Conservation (phyloP, 2,888 invertebrate genomes). For the Mimas tiliae region DNA sequence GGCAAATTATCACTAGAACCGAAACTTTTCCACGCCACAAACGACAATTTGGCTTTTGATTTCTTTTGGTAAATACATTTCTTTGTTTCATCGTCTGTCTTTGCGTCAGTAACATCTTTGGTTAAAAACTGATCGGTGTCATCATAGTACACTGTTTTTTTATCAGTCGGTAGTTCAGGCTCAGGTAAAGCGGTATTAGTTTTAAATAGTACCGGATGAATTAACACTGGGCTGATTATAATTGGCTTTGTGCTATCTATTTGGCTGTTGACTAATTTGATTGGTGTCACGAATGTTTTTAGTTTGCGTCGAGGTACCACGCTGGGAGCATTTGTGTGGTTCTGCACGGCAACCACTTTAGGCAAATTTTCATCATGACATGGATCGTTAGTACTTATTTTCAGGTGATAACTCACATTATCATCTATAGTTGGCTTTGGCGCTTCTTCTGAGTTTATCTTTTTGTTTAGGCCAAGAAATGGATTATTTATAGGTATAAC, state of each 20-base stretch:
- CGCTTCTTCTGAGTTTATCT: constrained; percentile 32
- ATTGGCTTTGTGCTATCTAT: constrained; percentile 59
- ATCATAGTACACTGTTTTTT: constrained; percentile 68
- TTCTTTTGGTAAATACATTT: constrained; percentile 67
- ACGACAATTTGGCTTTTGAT: constrained; percentile 60
- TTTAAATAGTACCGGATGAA: constrained; percentile 68
- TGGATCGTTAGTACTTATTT: constrained; percentile 71
- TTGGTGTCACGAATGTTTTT: constrained; percentile 62
- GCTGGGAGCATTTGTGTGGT: constrained; percentile 39
- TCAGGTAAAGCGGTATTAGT: constrained; percentile 38
- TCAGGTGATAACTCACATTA: constrained; percentile 73
- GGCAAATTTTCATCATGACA: constrained; percentile 42
- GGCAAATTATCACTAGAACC: constrained; percentile 54
- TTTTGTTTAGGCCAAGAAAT: constrained; percentile 35
- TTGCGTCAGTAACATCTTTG: constrained; percentile 39
- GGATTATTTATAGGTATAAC: constrained; percentile 36
- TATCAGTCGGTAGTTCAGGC: constrained; percentile 46
- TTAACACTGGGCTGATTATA: constrained; percentile 71
- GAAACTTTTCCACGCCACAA: constrained; percentile 58
- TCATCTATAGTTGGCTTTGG: constrained; percentile 52
- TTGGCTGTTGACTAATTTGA: constrained; percentile 58
- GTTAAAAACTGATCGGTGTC: constrained; percentile 69
- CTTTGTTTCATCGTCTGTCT: constrained; percentile 45
- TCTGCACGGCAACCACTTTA: constrained; percentile 40
- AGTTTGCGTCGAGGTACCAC: constrained; percentile 47